A percentile compares a stretch with the other conserved stretches of the same genome.
phyloP scores from a whole-genome alignment of 1,140 invertebrate species.

The Drosophila paulistorum region DNA sequence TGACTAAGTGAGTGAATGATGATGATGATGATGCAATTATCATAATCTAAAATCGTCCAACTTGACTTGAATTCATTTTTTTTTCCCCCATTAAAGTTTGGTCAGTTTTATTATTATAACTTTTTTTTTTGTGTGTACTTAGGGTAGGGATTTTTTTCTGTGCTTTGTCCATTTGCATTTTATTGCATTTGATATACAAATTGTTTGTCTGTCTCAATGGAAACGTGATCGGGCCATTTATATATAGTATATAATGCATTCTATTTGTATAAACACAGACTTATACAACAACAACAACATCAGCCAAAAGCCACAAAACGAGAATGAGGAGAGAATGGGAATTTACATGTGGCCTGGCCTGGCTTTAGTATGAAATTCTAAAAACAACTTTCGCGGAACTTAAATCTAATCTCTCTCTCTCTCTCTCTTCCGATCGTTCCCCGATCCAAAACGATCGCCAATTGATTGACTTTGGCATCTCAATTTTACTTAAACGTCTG shows the following conservation, averaged over 20 bases:
- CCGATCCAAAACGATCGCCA: not conserved
- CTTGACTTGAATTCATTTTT: not conserved
- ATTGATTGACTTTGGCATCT: not conserved
- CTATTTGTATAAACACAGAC: conserved; percentile 21
- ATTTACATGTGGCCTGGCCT: not conserved
- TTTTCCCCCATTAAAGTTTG: not conserved
- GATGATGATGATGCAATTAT: conserved; percentile 7
- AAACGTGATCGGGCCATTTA: conserved; percentile 58
- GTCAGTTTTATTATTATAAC: not conserved
- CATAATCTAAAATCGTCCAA: not conserved
- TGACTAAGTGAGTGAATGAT: conserved; percentile 1
- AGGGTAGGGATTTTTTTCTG: not conserved
- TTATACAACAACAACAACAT: conserved; percentile 6
- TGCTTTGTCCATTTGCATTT: conserved; percentile 18
- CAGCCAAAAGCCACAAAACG: conserved; percentile 7
- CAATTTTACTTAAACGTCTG: conserved; percentile 1
- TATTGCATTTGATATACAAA: conserved; percentile 63
- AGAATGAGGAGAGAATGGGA: not conserved
- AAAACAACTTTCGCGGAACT: conserved; percentile 71
- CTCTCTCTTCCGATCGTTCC: not conserved
- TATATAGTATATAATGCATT: conserved; percentile 17
- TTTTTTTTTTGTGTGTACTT: not conserved
- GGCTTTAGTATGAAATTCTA: conserved; percentile 44
- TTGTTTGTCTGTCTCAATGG: conserved; percentile 43
- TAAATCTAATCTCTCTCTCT: not conserved